Conservation (phyloP, 2,797 vertebrate genomes). For the Etheostoma nigrum region DNA sequence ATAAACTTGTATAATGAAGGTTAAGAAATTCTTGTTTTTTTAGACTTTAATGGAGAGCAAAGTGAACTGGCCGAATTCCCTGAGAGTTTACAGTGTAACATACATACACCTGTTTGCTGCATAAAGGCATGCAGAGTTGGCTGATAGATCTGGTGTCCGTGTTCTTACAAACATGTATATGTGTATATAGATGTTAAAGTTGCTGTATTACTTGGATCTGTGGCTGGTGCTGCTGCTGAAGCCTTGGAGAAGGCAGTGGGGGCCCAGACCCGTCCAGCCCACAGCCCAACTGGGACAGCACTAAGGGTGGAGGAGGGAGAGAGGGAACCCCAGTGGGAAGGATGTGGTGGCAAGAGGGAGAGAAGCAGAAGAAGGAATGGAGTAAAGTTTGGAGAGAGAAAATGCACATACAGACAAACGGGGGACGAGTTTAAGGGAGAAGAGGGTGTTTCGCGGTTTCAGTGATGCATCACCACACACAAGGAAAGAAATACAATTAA, state of each 20-base stretch:
- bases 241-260: constrained; percentile 94
- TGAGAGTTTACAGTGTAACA: constrained; percentile 15
- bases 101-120: constrained; percentile 29
- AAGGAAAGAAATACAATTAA: constrained; percentile 68
- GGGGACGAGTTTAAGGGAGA: constrained; percentile 22
- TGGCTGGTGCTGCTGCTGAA: constrained; percentile 96
- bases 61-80: not conserved
- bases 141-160: constrained; percentile 38
- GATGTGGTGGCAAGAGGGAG: constrained; percentile 68
- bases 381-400: constrained; percentile 49
- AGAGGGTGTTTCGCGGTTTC: constrained; percentile 13
- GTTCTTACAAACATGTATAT: constrained; percentile 50
- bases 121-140: constrained; percentile 42
- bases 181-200: constrained; percentile 86
- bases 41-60: not conserved
- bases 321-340: constrained; percentile 66
- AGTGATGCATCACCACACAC: constrained; percentile 27
- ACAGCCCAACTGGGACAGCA: constrained; percentile 99
- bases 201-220: constrained; percentile 99
- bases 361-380: constrained; percentile 50
- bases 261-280: constrained; percentile 95
- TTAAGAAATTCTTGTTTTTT: not conserved
- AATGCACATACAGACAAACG: constrained; percentile 69
- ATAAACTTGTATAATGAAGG: not conserved
- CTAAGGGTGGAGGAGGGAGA: constrained; percentile 83